A percentile compares a stretch with the other conserved stretches of the same genome.
phyloP scores from a whole-genome alignment of 2,888 invertebrate genomes.

The Epistrophe grossulariae region DNA sequence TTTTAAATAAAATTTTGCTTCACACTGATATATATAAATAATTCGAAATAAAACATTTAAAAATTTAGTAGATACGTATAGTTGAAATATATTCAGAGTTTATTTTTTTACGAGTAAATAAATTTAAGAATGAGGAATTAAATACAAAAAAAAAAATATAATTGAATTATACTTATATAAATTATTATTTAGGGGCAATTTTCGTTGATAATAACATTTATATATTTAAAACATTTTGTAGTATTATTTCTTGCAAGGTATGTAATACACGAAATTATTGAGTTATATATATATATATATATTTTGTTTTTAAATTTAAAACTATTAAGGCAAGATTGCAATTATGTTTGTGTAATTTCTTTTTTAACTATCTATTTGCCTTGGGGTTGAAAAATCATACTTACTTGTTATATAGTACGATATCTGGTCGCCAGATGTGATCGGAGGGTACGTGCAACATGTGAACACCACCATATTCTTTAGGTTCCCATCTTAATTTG shows the following conservation, averaged over 20 bases:
- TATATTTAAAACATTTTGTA: constrained; percentile 10
- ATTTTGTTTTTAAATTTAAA: constrained; percentile 1
- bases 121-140: constrained; percentile 25
- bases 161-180: constrained; percentile 34
- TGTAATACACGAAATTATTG: not conserved
- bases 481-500: constrained; percentile 93
- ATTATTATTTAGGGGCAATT: constrained; percentile 12
- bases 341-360: constrained; percentile 12
- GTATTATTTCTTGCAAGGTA: constrained; percentile 18
- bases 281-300: not conserved
- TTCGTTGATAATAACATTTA: constrained; percentile 38
- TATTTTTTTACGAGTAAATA: constrained; percentile 15
- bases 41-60: constrained; percentile 54
- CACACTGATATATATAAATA: constrained; percentile 34
- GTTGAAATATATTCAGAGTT: constrained; percentile 38
- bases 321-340: constrained; percentile 11
- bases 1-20: constrained; percentile 53
- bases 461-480: constrained; percentile 93
- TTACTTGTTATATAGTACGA: constrained; percentile 93
- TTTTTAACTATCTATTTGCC: not conserved
- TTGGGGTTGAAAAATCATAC: constrained; percentile 77
- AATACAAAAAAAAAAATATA: constrained; percentile 16
- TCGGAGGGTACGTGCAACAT: constrained; percentile 94
- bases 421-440: constrained; percentile 93
- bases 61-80: constrained; percentile 28